Conservation (phyloP, 1,140 invertebrate genomes). For the Brachionus rotundiformis region DNA sequence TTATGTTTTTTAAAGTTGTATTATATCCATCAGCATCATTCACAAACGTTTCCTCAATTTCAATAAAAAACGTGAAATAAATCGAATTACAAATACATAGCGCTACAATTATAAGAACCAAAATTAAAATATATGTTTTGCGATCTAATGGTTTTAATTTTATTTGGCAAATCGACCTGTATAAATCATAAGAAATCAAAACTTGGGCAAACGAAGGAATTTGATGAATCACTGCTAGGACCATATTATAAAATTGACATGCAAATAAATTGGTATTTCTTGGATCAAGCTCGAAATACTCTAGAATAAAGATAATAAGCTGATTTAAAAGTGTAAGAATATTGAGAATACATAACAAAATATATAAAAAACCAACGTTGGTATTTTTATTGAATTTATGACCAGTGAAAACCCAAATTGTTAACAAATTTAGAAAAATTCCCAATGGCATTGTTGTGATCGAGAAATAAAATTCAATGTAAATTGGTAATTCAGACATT, state of each 20-base stretch:
- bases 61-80: background rate
- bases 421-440: background rate
- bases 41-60: background rate
- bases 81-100: background rate
- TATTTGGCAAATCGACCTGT: background rate
- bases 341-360: background rate
- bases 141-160: background rate
- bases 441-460: background rate
- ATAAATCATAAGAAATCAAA: conserved; percentile 7
- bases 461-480: background rate
- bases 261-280: background rate
- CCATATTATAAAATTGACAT: conserved; percentile 2
- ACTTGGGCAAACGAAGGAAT: background rate
- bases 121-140: background rate
- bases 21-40: background rate
- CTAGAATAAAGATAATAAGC: background rate
- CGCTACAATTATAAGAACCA: background rate
- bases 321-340: background rate
- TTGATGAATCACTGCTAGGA: background rate
- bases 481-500: background rate
- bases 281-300: background rate
- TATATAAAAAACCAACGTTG: conserved; percentile 20
- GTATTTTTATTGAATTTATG: conserved; percentile 30
- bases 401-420: background rate
- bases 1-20: background rate